Conservation (phyloP, 1,140 invertebrate species). For the Panulirus ornatus region DNA sequence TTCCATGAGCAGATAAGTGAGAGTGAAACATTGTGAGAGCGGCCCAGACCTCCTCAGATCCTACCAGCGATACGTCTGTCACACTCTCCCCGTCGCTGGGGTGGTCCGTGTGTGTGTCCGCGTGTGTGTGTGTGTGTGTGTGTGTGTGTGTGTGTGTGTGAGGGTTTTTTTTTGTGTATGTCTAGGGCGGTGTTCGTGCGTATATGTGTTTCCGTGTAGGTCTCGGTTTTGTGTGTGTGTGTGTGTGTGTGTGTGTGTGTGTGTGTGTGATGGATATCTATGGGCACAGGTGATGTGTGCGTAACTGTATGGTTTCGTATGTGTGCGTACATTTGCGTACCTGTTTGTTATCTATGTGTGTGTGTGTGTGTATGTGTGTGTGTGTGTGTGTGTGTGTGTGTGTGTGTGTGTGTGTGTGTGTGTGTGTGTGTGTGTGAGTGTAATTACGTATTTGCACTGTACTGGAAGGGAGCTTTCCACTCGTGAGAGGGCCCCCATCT, state of each 20-base stretch:
- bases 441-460: neutral
- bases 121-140: slow-evolving; percentile 51
- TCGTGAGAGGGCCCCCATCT: no score
- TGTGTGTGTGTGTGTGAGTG: slow-evolving; percentile 29
- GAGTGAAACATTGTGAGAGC: slow-evolving; percentile 7
- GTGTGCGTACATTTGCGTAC: slow-evolving; percentile 23
- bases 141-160: slow-evolving; percentile 32
- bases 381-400: slow-evolving; percentile 41
- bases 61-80: slow-evolving; percentile 35
- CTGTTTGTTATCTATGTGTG: slow-evolving; percentile 6
- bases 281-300: neutral
- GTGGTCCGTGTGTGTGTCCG: slow-evolving; percentile 47
- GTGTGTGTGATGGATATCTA: neutral
- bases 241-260: neutral
- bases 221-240: neutral
- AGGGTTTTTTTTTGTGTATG: neutral
- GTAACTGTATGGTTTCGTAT: slow-evolving; percentile 1
- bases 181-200: neutral
- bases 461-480: no score
- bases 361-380: slow-evolving; percentile 1
- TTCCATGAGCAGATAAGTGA: neutral
- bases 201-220: neutral
- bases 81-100: slow-evolving; percentile 14
- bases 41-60: slow-evolving; percentile 28
- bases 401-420: slow-evolving; percentile 36